Percentiles rank a stretch among this genome's conserved stretches.
These are phyloP conservation scores for Ischnura elegans DNA, from an alignment of 2,888 invertebrate species.

Conservation along the genomic window DNA sequence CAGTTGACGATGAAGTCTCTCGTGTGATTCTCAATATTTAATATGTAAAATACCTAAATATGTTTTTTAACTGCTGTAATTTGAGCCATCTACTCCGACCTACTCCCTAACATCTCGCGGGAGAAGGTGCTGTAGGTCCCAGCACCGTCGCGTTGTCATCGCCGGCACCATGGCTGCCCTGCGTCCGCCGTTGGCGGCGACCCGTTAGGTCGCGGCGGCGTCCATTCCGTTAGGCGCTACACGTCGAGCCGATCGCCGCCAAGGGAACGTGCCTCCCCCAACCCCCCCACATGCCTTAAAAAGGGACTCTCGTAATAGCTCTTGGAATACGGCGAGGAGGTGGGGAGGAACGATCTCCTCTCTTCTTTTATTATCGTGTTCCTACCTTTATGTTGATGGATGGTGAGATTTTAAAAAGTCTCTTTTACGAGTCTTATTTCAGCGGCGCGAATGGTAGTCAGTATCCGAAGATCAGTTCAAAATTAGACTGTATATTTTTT, in stretches of 20 bases:
- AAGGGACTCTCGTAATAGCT: neutral
- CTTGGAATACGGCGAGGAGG: neutral
- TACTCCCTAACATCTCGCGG: too few species aligned
- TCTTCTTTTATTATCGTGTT: neutral
- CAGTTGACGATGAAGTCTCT: too few species aligned
- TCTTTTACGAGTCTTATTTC: too few species aligned
- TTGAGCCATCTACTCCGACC: too few species aligned
- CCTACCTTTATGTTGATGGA: neutral
- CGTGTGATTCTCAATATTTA: too few species aligned
- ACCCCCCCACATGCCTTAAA: neutral
- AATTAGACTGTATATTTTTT: too few species aligned
- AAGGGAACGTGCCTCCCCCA: neutral
- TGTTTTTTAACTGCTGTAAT: too few species aligned
- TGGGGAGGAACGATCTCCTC: neutral
- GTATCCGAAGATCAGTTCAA: too few species aligned
- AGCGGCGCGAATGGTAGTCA: too few species aligned
- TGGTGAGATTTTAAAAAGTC: too few species aligned
- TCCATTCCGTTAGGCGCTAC: conserved; percentile 48
- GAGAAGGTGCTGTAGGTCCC: neutral
- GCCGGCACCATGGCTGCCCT: neutral
- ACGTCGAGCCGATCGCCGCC: conserved; percentile 1
- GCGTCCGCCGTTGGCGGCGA: neutral
- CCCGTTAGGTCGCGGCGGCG: conserved; percentile 36
- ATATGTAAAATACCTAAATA: too few species aligned
- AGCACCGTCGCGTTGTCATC: neutral